Conservation (phyloP, 2,113 vertebrate species). For the Lycocorax pyrrhopterus region DNA sequence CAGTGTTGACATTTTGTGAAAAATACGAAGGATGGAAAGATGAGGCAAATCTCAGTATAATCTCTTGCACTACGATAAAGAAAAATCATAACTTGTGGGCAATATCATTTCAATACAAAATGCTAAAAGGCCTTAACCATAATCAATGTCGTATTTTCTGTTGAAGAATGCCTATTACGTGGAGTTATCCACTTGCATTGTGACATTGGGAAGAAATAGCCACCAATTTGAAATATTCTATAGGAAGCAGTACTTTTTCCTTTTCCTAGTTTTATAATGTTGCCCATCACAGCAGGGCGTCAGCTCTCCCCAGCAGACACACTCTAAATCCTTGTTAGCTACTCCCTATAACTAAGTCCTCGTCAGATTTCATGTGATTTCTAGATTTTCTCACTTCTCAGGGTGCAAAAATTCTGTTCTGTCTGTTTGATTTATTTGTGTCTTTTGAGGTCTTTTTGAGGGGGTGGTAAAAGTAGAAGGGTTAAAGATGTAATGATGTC, state of each 20-base stretch:
- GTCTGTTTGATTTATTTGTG: slow-evolving; percentile 1
- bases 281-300: not conserved
- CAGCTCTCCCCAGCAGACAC: not conserved
- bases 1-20: not conserved
- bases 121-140: not conserved
- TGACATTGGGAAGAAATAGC: not conserved
- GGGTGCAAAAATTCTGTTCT: slow-evolving; percentile 39
- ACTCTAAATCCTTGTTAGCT: not conserved
- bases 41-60: not conserved
- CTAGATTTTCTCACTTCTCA: slow-evolving; percentile 47
- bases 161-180: not conserved
- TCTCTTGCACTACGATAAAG: not conserved
- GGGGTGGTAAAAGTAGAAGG: slow-evolving; percentile 36
- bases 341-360: not conserved
- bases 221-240: not conserved
- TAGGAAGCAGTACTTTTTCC: not conserved
- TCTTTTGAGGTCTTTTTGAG: slow-evolving; percentile 42
- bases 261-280: not conserved
- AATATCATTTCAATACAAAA: not conserved
- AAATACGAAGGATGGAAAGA: not conserved
- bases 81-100: not conserved
- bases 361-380: not conserved
- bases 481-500: slow-evolving; percentile 32
- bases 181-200: not conserved
- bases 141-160: not conserved